Base-by-base conservation (phyloP, 2,888 invertebrate genomes). In the Gasteruption jaculator region DNA sequence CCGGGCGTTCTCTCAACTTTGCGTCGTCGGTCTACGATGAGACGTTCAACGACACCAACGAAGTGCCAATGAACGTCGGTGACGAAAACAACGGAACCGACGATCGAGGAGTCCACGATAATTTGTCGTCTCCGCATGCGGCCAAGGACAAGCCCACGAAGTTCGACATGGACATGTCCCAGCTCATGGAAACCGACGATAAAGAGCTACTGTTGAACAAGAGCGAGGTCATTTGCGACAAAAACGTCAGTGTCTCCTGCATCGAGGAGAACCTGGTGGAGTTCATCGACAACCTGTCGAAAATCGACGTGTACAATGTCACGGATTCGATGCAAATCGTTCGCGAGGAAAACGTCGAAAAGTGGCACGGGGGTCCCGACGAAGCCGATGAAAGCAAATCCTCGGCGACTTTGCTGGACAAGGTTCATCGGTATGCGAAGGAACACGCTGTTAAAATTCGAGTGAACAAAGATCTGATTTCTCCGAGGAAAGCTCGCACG, bases 371-470 rank as follows among this genome's bases (percentile, higher is more conserved):
- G 31, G 14, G n/a, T n/a, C n/a, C n/a, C n/a, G n/a, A n/a, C n/a
- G n/a, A n/a, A n/a, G n/a, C n/a, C n/a, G 34, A 36, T 35, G 32
- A 37, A 67, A 58, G 71, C 68, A 48, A 18, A 73, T 71, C 37
- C 75, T 76, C 53, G 22, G 74, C 76, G 34, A 77, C 80, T 60
- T 60, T 82, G 46, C 67, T 76, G 43, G 76, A 77, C 49, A 79
- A 78, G 58, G 68, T 83, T 25, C 76, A 79, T 51, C 71, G 76
- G 52, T 82, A 79, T 58, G 72, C 79, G 3, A 73, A 77, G 36
- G 77, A 73, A 38, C 84, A 80, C 67, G 77, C 77, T 30, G 59
- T 86, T 18, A 78, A 81, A 20, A 78, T 87, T 6, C 81, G 81
- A 57, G 60, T 86, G 34, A 81, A 85, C 1, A 78, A 82, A 45